Evolutionary conservation across 2,797 vertebrate species (phyloP), one percentile per base, ranked within the genome.

Genomic region (Echeneis naucrates): DNA sequence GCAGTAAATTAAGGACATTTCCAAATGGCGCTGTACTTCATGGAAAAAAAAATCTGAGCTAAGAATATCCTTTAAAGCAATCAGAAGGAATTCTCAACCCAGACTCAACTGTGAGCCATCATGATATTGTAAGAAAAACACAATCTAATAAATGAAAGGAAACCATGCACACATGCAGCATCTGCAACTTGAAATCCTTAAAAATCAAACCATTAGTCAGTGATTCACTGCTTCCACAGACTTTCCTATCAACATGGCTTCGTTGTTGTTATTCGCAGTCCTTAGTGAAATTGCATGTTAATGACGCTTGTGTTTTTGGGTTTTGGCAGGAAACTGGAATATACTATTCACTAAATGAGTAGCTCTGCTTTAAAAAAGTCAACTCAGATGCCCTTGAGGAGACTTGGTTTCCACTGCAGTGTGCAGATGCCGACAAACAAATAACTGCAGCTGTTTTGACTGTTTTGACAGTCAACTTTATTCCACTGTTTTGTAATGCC

Each of bases 41-140:
- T 35, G 19, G 66, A 32, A 23, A 80, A 72, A 23, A 80, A 72
- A 30, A 17, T 17, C 56, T 50, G 37, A 68, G 54, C 40, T 52
- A 2, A 33, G 37, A 21, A 65, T 71, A 4, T 72, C 11, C 24
- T 55, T 64, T 30, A 58, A 19, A 45, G 23, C 40, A 45, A 13
- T 59, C 45, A 52, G 48, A 13, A 24, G 38, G 11, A 71, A 77
- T 76, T 48, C 72, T 56, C 55, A 59, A n/a, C 23, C 27, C 42
- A 9, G 44, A 63, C 16, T 16, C 19, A 37, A 42, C 12, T n/a
- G 40, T 52, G 35, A n/a, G 26, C 9, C 27, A 70, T 6, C 6
- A 51, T 33, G 32, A 8, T 8, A 8, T 33, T 33, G 32, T 6
- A 33, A 33, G 9, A n/a, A 44, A 8, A 44, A 30, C 16, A 19